Evolutionary conservation across 2,797 vertebrate genomes (phyloP).

Genomic region (Lerista edwardsae): DNA sequence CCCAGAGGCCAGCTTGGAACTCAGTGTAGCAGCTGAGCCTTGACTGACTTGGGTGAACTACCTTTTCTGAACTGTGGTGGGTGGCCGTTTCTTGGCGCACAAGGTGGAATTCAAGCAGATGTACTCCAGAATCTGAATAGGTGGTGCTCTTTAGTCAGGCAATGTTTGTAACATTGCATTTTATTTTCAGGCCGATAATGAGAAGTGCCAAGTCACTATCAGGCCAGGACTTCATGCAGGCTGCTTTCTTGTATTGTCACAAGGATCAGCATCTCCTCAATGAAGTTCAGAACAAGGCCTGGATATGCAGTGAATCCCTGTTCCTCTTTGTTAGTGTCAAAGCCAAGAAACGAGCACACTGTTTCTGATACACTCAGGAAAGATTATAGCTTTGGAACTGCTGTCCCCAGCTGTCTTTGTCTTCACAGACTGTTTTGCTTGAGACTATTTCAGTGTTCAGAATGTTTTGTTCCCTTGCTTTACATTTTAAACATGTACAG

Average conservation of each 20-base stretch:
- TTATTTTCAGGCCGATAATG: constrained; percentile 35
- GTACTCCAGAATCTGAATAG: neutral
- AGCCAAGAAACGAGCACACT: constrained; percentile 48
- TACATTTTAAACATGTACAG: constrained; percentile 60
- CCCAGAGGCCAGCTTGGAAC: neutral
- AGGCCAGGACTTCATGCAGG: constrained; percentile 34
- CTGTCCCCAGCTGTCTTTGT: constrained; percentile 51
- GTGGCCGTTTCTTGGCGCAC: neutral
- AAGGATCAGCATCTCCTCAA: constrained; percentile 40
- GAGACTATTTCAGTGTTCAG: constrained; percentile 50
- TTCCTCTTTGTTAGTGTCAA: constrained; percentile 48
- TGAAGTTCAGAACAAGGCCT: constrained; percentile 45
- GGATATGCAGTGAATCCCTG: constrained; percentile 47
- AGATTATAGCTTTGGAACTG: constrained; percentile 56
- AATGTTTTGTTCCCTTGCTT: constrained; percentile 59
- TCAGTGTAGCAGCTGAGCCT: neutral
- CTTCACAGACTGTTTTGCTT: constrained; percentile 54
- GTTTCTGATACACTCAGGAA: constrained; percentile 55
- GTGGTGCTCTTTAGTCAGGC: neutral
- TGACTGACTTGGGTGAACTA: neutral
- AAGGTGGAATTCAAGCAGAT: neutral
- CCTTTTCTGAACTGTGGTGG: neutral
- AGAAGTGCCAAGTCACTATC: constrained; percentile 10
- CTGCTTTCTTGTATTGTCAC: constrained; percentile 31
- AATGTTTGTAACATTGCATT: neutral